A percentile compares a stretch with the other conserved stretches of the same genome.
Conservation (phyloP, 2,113 vertebrate species). For the Apodemus sylvaticus region DNA sequence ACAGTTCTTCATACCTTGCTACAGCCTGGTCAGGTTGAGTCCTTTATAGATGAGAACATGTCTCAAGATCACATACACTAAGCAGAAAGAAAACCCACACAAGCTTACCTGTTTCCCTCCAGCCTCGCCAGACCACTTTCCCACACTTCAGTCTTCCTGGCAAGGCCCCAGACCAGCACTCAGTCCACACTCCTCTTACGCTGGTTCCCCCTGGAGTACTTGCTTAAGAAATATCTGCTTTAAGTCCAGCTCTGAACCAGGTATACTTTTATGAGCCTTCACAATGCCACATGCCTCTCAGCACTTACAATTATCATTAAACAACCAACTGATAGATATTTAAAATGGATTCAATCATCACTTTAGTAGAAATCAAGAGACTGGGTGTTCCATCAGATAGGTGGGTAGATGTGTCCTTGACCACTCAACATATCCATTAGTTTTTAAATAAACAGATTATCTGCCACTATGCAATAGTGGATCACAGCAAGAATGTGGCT, state of each 20-base stretch:
- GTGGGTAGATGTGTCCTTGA: neutral
- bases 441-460: constrained; percentile 32
- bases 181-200: neutral
- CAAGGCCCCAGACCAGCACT: neutral
- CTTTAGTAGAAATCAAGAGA: neutral
- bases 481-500: neutral
- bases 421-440: neutral
- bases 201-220: neutral
- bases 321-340: neutral
- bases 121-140: neutral
- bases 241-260: neutral
- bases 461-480: neutral
- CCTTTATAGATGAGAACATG: neutral
- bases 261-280: neutral
- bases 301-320: constrained; percentile 19
- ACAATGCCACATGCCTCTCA: neutral
- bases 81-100: neutral
- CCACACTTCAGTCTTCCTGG: neutral
- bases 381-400: neutral
- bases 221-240: constrained; percentile 38
- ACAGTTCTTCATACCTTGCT: neutral
- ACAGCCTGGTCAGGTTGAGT: neutral
- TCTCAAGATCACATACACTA: neutral
- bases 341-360: constrained; percentile 22
- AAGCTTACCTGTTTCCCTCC: neutral